Base-by-base conservation (phyloP, 2,113 vertebrate genomes). In the Dicerorhinus sumatrensis region DNA sequence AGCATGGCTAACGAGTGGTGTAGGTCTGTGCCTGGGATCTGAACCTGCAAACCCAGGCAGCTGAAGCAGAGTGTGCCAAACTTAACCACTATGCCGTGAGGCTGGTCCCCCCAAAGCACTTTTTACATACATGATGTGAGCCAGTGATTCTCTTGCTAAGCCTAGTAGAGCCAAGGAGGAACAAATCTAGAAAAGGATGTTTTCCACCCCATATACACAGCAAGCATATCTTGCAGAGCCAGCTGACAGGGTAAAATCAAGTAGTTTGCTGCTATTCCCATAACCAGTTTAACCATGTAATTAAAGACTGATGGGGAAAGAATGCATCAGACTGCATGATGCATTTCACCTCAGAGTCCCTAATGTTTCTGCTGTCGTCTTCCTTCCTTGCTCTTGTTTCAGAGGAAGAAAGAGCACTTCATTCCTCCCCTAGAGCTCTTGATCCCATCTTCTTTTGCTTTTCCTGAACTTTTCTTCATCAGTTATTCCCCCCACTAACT, bases 231-330 rank as follows among this genome's bases (percentile, higher is more conserved):
- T 93, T 86, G 17, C 31, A 76, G 29, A 94, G 56, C 46, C 51
- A 79, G 13, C 67, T 73, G 60, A 18, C 77, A 77, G 13, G 21
- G 39, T 65, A 80, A 88, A 93, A 83, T 77, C 33, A 70, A 72
- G 39, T 42, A 33, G 6, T 73, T 90, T 75, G 48, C 42, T 65
- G 51, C 76, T 58, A 51, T 80, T 91, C 77, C 70, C 62, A 75
- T 31, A 80, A 36, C 46, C 84, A 73, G 51, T 48, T 51, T 48
- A 81, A 87, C 42, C 63, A 21, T n/a, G 18, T 60, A 25, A 90
- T 72, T 73, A 67, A 96, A 96, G 80, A 39, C 42, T 81, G 31
- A 42, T 86, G 42, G 63, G 84, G 65, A 89, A 86, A 73, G 51
- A 72, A 80, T 6, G 77, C 75, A 77, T 21, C 70, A 76, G 75